phyloP scores from a whole-genome alignment of 2,797 vertebrate genomes.

The Apogon talboti region DNA sequence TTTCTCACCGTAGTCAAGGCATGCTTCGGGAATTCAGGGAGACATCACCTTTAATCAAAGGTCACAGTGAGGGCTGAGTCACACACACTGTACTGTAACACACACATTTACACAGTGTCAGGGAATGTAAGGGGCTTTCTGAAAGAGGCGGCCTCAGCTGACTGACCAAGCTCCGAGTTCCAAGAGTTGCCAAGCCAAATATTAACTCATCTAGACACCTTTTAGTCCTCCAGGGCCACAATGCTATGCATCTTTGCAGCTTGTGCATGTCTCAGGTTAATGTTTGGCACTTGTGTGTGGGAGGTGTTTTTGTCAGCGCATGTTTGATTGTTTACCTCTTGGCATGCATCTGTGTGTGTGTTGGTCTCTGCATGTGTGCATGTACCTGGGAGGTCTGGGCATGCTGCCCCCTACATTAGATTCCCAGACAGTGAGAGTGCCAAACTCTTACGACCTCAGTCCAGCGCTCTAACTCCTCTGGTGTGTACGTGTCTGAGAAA shows the following conservation, averaged over 20 bases:
- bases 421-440: constrained; percentile 73
- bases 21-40: constrained; percentile 46
- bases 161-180: constrained; percentile 62
- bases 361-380: constrained; percentile 11
- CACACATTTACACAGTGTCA: constrained; percentile 42
- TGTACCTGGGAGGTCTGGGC: constrained; percentile 67
- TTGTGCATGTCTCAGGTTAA: constrained; percentile 52
- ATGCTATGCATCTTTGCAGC: constrained; percentile 32
- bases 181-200: constrained; percentile 65
- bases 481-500: constrained; percentile 13
- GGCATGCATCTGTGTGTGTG: constrained; percentile 36
- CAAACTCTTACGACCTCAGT: constrained; percentile 53
- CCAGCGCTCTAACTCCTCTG: constrained; percentile 38
- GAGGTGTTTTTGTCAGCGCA: constrained; percentile 44
- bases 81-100: constrained; percentile 32
- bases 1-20: constrained; percentile 22
- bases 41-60: constrained; percentile 58
- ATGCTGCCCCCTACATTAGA: constrained; percentile 58
- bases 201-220: constrained; percentile 73
- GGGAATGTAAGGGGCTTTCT: constrained; percentile 72
- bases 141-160: constrained; percentile 70
- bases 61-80: constrained; percentile 50
- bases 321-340: constrained; percentile 53
- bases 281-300: constrained; percentile 47
- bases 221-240: constrained; percentile 32